Base-by-base conservation (phyloP, 2,888 invertebrate genomes). In the Plagiodera versicolora region DNA sequence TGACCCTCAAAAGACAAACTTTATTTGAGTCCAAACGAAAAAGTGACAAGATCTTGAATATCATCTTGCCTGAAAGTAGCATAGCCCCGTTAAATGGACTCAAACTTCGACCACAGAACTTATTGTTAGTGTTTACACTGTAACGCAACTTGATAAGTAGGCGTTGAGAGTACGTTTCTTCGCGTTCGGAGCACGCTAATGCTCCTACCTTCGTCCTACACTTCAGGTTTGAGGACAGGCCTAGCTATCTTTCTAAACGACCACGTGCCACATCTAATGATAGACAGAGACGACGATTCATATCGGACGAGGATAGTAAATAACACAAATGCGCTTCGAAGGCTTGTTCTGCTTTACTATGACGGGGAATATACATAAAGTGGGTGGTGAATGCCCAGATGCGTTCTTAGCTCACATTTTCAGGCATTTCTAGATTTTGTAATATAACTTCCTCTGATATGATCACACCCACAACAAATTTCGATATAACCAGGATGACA, bases 71-170 rank as follows among this genome's bases (percentile, higher is more conserved):
- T 46, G 18, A 32, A 6, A 20, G 39, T 17, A 8, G 5, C 30
- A 19, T 52, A 14, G 32, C 35, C 32, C 52, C 20, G 20, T 20
- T 52, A 20, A 52, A 39, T 19, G 52, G 32, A 39, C 52, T 52
- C 39, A 3, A 32, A 52, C 35, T 39, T 52, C 10, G 52, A 52
- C 35, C 2, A 35, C 20, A 52, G 14, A 39, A 52, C 39, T 39
- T 20, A 17, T 14, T 52, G 52, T 52, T 20, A 17, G 20, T 52
- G 52, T 52, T 52, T 39, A 52, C 52, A 52, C 57, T 57, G 58
- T 65, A 63, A 65, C 59, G 65, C 56, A 65, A 65, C 52, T 28
- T 32, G 56, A 55, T 54, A 58, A 54, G 65, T 65, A 61, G 65
- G 65, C 63, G 65, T 63, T 48, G 24, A 45, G 47, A 50, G 50